These are phyloP conservation scores for Yponomeuta plumbellus DNA, from an alignment of 2,888 invertebrate species.

Conservation along the genomic window DNA sequence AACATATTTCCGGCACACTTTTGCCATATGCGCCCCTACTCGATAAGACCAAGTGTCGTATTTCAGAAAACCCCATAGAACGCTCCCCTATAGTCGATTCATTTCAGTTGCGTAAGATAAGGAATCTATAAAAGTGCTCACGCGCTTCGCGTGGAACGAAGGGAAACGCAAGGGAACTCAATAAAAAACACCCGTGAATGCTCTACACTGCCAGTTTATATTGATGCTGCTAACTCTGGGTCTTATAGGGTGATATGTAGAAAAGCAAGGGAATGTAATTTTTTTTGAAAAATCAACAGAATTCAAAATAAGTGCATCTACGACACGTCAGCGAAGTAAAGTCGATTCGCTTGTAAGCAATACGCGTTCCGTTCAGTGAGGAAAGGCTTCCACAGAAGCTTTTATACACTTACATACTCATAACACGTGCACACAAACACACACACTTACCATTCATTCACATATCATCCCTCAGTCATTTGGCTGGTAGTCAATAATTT, in stretches of 20 bases:
- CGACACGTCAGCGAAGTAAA: no score
- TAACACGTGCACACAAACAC: no score
- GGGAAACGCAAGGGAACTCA: neutral
- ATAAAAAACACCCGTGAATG: neutral
- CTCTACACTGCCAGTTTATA: neutral
- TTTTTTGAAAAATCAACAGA: no score
- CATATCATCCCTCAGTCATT: no score
- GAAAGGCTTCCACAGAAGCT: no score
- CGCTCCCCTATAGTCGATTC: neutral
- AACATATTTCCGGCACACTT: neutral
- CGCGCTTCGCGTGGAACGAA: neutral
- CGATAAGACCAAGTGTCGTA: neutral
- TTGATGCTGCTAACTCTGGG: neutral
- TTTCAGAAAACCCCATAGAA: neutral
- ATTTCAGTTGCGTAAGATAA: neutral
- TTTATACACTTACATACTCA: no score
- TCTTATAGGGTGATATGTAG: neutral
- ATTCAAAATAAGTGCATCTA: no score
- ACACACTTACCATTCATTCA: no score
- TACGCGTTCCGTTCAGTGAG: no score
- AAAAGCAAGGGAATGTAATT: no score
- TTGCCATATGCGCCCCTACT: neutral
- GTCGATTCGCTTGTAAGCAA: no score
- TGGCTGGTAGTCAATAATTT: no score
- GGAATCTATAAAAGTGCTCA: neutral